phyloP scores from a whole-genome alignment of 2,888 invertebrate genomes.

The Hirtodrosophila trivittata region DNA sequence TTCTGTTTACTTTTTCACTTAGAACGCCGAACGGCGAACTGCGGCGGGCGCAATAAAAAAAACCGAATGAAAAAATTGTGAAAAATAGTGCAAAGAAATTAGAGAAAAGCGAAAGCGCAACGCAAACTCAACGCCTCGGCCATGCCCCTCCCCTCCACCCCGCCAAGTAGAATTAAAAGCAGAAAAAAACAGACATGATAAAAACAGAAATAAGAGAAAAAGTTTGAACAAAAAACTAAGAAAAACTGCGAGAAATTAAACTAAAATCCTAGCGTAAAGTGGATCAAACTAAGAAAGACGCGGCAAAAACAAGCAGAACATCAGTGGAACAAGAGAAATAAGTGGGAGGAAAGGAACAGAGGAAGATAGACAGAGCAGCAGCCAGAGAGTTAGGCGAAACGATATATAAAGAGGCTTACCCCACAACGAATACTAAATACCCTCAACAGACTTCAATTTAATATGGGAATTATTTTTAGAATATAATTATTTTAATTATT shows the following conservation, averaged over 20 bases:
- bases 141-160: neutral
- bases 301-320: slow-evolving; percentile 26
- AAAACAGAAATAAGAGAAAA: neutral
- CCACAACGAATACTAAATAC: slow-evolving; percentile 5
- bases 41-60: slow-evolving; percentile 19
- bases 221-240: slow-evolving; percentile 30
- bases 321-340: neutral
- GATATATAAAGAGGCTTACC: too few relatives aligned
- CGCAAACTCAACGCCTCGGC: slow-evolving; percentile 47
- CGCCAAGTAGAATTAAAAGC: too few relatives aligned
- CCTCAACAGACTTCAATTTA: slow-evolving; percentile 8
- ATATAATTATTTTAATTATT: too few relatives aligned
- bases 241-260: slow-evolving; percentile 73
- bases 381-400: too few relatives aligned
- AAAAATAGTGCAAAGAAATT: slow-evolving; percentile 75
- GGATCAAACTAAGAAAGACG: slow-evolving; percentile 61
- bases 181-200: too few relatives aligned
- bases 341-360: neutral
- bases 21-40: slow-evolving; percentile 56
- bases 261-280: slow-evolving; percentile 73
- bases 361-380: neutral
- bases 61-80: slow-evolving; percentile 43
- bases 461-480: too few relatives aligned
- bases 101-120: slow-evolving; percentile 73
- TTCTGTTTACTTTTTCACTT: slow-evolving; percentile 82